phyloP scores from a whole-genome alignment of 2,888 invertebrate genomes.

The Dioctria rufipes region DNA sequence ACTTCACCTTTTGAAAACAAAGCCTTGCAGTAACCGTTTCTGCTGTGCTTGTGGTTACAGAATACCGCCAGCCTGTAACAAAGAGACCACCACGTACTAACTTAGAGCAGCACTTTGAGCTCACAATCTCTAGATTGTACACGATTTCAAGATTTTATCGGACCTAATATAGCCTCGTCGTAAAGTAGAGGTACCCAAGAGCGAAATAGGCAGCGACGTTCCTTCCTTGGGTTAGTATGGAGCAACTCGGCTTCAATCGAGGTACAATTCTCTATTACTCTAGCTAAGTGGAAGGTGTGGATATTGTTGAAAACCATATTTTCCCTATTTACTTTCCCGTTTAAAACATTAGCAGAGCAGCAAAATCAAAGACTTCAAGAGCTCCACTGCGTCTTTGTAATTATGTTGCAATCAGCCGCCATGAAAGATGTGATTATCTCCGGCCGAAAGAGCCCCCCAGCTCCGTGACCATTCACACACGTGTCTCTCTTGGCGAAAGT shows the following conservation, averaged over 20 bases:
- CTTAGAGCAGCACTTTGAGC: not conserved
- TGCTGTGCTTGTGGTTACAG: not conserved
- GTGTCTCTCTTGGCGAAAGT: conserved; percentile 28
- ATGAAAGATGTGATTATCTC: conserved; percentile 48
- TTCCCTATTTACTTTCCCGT: conserved; percentile 15
- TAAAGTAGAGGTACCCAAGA: not conserved
- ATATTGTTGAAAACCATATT: conserved; percentile 37
- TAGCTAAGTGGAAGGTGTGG: conserved; percentile 47
- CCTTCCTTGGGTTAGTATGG: not conserved
- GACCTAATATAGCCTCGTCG: not conserved
- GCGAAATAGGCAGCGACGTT: conserved; percentile 29
- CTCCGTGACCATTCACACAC: conserved; percentile 33
- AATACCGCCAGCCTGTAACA: not conserved
- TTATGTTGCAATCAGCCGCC: conserved; percentile 47
- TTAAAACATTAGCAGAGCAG: conserved; percentile 12
- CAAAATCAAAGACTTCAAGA: conserved; percentile 7
- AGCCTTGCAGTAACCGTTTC: not conserved
- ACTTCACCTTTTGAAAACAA: not conserved
- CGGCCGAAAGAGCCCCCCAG: not conserved
- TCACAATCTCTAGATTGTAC: conserved; percentile 11
- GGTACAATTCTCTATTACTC: not conserved
- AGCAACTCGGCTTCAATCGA: not conserved
- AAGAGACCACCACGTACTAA: conserved; percentile 5
- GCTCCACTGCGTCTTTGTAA: not conserved
- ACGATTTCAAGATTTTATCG: conserved; percentile 48